These are phyloP conservation scores for Heterodera carotae DNA, from an alignment of 1,140 invertebrate genomes.

Conservation along the genomic window DNA sequence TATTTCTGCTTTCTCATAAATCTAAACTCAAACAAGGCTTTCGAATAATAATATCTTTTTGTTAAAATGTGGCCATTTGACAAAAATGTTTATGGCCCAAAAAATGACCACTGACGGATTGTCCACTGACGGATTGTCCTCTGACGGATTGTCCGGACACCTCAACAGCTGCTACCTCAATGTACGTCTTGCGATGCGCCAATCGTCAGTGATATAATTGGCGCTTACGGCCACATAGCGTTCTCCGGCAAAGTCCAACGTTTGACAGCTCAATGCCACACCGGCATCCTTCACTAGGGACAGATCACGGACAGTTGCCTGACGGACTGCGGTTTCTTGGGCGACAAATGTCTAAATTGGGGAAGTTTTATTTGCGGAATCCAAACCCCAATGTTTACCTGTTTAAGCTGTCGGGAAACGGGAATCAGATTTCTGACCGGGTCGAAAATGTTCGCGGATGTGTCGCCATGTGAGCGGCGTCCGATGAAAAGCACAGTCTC, in stretches of 20 bases:
- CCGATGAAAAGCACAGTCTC: slow-evolving; percentile 59
- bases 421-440: slow-evolving; percentile 36
- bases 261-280: slow-evolving; percentile 48
- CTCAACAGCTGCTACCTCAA: slow-evolving; percentile 33
- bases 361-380: not conserved
- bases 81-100: too few relatives aligned
- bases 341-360: slow-evolving; percentile 34
- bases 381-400: slow-evolving; percentile 13
- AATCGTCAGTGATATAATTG: slow-evolving; percentile 56
- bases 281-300: slow-evolving; percentile 40
- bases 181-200: slow-evolving; percentile 46
- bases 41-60: too few relatives aligned
- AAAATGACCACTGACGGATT: too few relatives aligned
- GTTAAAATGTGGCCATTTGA: too few relatives aligned
- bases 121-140: too few relatives aligned
- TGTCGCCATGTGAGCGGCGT: slow-evolving; percentile 42
- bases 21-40: too few relatives aligned
- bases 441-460: slow-evolving; percentile 35
- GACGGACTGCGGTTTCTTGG: slow-evolving; percentile 26
- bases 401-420: slow-evolving; percentile 24
- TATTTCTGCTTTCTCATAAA: too few relatives aligned
- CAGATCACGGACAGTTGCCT: slow-evolving; percentile 46
- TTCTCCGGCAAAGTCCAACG: slow-evolving; percentile 36
- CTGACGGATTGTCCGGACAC: too few relatives aligned
- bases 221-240: slow-evolving; percentile 36